phyloP scores from a whole-genome alignment of 2,113 vertebrate genomes.

The Ageneiosus marmoratus region DNA sequence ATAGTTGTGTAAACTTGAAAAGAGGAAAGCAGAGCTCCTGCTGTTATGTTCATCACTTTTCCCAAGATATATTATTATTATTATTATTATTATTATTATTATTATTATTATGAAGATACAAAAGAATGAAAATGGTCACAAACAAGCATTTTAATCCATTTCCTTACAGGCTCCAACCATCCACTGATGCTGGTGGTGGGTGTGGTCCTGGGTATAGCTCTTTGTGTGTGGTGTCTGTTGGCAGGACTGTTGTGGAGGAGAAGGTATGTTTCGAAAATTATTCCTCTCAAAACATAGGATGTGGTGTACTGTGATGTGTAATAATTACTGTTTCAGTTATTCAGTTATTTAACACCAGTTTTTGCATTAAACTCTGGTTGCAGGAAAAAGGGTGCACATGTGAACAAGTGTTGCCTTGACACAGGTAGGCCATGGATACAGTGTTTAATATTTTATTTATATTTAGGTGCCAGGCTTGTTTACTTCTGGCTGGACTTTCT shows the following conservation, averaged over 20 bases:
- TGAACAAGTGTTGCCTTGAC: constrained; percentile 67
- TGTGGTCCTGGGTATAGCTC: constrained; percentile 72
- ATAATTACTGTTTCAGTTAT: too few relatives aligned
- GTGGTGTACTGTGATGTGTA: background rate
- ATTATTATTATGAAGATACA: background rate
- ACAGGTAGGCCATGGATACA: constrained; percentile 58
- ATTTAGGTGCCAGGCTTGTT: background rate
- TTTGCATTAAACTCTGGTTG: constrained; percentile 20
- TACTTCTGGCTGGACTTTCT: background rate
- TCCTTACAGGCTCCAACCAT: constrained; percentile 58
- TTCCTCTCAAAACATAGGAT: background rate
- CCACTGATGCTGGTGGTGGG: constrained; percentile 74
- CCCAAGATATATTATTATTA: background rate
- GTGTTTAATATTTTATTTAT: background rate
- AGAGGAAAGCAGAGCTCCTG: background rate
- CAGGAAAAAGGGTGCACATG: constrained; percentile 66
- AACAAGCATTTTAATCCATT: background rate
- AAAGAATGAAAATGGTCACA: background rate
- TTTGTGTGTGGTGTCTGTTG: constrained; percentile 74
- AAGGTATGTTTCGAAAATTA: constrained; percentile 67
- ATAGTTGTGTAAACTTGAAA: background rate
- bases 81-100: too few relatives aligned
- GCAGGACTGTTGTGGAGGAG: constrained; percentile 75
- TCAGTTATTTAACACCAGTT: background rate
- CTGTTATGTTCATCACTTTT: background rate